These are phyloP conservation scores for Teleiodes luculella DNA, from an alignment of 2,888 invertebrate genomes.

Conservation along the genomic window DNA sequence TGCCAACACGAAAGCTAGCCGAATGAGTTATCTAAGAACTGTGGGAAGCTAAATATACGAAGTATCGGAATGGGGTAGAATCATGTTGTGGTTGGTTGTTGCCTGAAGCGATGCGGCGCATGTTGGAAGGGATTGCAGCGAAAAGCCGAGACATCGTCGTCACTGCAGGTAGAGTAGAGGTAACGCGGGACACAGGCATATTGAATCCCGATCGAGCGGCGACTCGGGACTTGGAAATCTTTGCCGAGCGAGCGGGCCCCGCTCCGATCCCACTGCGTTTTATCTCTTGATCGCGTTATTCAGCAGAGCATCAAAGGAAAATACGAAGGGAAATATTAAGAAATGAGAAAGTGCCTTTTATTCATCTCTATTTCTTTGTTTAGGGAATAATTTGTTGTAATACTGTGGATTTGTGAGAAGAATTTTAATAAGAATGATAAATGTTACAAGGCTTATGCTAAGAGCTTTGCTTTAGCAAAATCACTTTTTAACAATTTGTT, in stretches of 20 bases:
- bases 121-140: neutral
- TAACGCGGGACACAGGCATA: constrained; percentile 36
- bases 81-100: constrained; percentile 23
- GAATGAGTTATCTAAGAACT: constrained; percentile 32
- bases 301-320: constrained; percentile 71
- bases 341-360: constrained; percentile 55
- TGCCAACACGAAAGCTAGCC: constrained; percentile 39
- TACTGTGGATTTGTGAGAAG: constrained; percentile 14
- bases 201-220: constrained; percentile 45
- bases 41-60: constrained; percentile 39
- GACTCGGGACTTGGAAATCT: constrained; percentile 43
- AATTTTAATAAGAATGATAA: constrained; percentile 4
- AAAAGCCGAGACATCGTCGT: neutral
- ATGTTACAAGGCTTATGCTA: constrained; percentile 34
- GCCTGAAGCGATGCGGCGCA: constrained; percentile 21
- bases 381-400: constrained; percentile 38
- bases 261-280: constrained; percentile 55
- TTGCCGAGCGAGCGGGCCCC: constrained; percentile 45
- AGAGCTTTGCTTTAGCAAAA: neutral
- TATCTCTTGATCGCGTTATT: constrained; percentile 74
- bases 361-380: constrained; percentile 56
- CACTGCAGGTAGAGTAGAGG: constrained; percentile 19
- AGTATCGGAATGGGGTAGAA: constrained; percentile 25
- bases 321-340: constrained; percentile 62
- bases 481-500: too few species aligned